phyloP scores from a whole-genome alignment of 2,888 invertebrate species.

The Oeneis ivallda region DNA sequence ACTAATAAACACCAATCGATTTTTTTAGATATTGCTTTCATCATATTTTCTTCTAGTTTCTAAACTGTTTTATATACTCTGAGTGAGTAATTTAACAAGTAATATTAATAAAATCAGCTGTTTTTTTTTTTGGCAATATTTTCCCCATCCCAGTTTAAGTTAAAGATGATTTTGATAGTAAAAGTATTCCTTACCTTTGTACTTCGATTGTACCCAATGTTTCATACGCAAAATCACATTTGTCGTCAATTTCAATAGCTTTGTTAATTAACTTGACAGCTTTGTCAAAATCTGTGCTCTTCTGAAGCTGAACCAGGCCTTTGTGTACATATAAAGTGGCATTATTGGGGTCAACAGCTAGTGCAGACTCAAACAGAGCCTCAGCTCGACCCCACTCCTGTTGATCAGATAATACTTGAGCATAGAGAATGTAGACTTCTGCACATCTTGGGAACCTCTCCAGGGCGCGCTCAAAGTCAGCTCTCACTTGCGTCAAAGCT shows the following conservation, averaged over 20 bases:
- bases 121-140: no score
- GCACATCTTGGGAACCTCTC: conserved; percentile 91
- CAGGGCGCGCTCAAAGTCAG: conserved; percentile 88
- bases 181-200: conserved; percentile 84
- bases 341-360: conserved; percentile 91
- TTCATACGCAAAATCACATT: conserved; percentile 97
- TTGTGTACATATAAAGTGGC: conserved; percentile 93
- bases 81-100: no score
- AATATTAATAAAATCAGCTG: no score
- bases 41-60: no score
- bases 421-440: conserved; percentile 94
- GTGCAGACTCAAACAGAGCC: conserved; percentile 89
- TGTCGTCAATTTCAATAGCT: conserved; percentile 93
- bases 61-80: no score
- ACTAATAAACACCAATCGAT: no score
- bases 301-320: conserved; percentile 91
- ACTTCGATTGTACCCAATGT: conserved; percentile 97
- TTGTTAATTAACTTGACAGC: conserved; percentile 89
- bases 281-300: conserved; percentile 90
- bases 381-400: conserved; percentile 92
- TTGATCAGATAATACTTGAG: conserved; percentile 94
- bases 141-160: not conserved
- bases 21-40: no score
- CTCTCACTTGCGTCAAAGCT: conserved; percentile 84
- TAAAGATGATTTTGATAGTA: not conserved